phyloP scores from a whole-genome alignment of 2,113 vertebrate species.

The Aegithalos caudatus region DNA sequence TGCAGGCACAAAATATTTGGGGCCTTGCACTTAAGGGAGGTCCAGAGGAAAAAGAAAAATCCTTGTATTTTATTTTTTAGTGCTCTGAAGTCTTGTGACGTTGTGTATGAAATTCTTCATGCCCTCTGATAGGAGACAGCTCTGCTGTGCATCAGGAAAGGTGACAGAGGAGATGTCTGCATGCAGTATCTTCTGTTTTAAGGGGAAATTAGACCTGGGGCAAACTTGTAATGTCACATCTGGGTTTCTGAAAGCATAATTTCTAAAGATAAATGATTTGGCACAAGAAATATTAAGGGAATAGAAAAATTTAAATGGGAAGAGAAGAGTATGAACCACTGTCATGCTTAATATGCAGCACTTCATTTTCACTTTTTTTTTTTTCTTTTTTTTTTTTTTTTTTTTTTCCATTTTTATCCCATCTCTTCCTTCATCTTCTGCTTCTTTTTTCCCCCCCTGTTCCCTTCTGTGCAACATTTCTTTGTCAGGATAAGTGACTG shows the following conservation, averaged over 20 bases:
- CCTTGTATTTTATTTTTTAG: background rate
- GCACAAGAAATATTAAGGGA: constrained; percentile 11
- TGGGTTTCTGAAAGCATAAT: constrained; percentile 40
- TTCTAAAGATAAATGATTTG: background rate
- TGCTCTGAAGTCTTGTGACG: background rate
- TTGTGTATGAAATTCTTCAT: background rate
- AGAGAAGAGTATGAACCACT: background rate
- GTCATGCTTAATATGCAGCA: background rate
- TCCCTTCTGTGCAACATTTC: background rate
- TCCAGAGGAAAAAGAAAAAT: background rate
- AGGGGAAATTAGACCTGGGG: background rate
- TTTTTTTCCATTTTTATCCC: background rate
- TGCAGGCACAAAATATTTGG: background rate
- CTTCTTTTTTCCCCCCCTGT: rapidly evolving
- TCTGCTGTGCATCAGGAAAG: background rate
- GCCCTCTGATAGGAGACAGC: background rate
- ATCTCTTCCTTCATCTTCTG: background rate
- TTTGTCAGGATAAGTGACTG: background rate
- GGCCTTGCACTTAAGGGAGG: background rate
- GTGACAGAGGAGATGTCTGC: background rate
- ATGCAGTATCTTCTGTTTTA: background rate
- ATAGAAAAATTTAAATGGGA: background rate
- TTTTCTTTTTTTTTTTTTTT: background rate
- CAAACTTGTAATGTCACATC: background rate
- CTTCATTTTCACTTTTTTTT: background rate